phyloP scores from a whole-genome alignment of 2,113 vertebrate species.

The Rhombomys opimus region DNA sequence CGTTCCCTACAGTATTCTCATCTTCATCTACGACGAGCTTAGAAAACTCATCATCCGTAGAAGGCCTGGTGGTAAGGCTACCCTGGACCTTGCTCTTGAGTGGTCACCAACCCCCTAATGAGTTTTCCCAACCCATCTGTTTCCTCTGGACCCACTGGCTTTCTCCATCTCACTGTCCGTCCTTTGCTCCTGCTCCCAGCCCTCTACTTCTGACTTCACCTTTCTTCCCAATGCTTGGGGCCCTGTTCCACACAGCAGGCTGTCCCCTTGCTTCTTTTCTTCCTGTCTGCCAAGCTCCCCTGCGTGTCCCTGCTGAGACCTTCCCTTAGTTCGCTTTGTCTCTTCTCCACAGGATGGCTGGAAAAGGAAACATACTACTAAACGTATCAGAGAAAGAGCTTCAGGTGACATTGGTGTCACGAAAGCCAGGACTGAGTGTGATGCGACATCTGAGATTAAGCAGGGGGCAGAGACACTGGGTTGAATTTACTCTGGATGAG shows the following conservation, averaged over 20 bases:
- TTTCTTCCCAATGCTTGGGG: neutral
- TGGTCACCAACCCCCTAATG: neutral
- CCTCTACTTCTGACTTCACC: neutral
- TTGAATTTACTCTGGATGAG: neutral
- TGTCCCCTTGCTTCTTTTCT: neutral
- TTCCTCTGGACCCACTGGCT: neutral
- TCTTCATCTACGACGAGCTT: conserved; percentile 90
- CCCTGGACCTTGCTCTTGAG: neutral
- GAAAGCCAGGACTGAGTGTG: conserved; percentile 71
- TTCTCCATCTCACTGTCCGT: neutral
- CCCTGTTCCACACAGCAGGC: neutral
- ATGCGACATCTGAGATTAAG: neutral
- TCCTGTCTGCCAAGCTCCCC: neutral
- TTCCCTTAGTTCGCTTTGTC: neutral
- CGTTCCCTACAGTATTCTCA: conserved; percentile 88
- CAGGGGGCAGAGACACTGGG: neutral
- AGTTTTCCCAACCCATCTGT: neutral
- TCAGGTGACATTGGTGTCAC: conserved; percentile 70
- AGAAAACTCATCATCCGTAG: conserved; percentile 86
- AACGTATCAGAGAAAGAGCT: conserved; percentile 71
- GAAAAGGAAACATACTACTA: conserved; percentile 93
- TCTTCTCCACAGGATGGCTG: conserved; percentile 89
- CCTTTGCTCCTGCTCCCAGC: neutral
- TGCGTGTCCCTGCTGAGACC: fast-evolving
- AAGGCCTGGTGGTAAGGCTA: conserved; percentile 86